Conservation (phyloP, 2,888 invertebrate species). For the Catocala fraxini region DNA sequence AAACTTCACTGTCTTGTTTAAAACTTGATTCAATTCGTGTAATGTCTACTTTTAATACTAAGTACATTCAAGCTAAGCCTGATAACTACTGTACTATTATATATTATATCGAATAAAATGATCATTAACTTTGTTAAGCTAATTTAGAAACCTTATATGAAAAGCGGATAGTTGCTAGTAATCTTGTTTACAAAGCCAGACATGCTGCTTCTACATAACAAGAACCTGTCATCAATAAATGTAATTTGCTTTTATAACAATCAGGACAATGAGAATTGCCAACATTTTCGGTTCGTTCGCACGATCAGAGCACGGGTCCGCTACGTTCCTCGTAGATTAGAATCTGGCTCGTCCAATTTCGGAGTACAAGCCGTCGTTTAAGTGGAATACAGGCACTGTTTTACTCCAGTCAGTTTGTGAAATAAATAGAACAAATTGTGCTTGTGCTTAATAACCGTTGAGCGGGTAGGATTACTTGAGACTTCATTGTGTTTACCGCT, state of each 20-base stretch:
- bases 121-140: constrained; percentile 43
- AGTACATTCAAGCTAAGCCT: not conserved
- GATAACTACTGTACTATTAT: not conserved
- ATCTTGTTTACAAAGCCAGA: constrained; percentile 60
- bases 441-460: constrained; percentile 1
- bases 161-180: constrained; percentile 54
- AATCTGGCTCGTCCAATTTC: constrained; percentile 66
- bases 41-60: constrained; percentile 12
- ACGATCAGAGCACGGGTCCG: not conserved
- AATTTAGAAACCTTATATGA: constrained; percentile 57
- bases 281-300: constrained; percentile 15
- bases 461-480: not conserved
- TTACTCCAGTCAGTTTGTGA: constrained; percentile 8
- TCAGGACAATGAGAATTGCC: constrained; percentile 10
- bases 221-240: constrained; percentile 45
- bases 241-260: constrained; percentile 46
- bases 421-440: constrained; percentile 13
- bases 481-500: constrained; percentile 4
- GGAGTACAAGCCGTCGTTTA: constrained; percentile 54
- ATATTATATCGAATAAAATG: constrained; percentile 16
- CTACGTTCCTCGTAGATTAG: constrained; percentile 42
- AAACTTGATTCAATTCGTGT: constrained; percentile 23
- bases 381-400: constrained; percentile 48
- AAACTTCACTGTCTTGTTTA: constrained; percentile 31
- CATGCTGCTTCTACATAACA: constrained; percentile 56